Evolutionary conservation across 30 jellyfish, hydroid and myxozoan genomes (phyloP).

Genomic region (Pelagia noctiluca): DNA sequence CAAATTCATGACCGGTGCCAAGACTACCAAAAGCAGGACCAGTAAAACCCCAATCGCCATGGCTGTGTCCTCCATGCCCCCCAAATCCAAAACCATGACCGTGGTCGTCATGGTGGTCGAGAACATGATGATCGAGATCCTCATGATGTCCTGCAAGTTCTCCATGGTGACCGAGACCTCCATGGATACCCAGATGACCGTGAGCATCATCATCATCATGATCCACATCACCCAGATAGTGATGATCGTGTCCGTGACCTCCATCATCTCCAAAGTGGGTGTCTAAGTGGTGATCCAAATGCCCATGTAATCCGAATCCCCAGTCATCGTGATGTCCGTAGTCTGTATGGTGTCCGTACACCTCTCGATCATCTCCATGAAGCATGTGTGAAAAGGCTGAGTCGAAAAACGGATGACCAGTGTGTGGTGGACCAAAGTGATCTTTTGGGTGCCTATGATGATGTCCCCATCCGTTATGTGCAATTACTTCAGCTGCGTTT

Average conservation of each 20-base stretch:
- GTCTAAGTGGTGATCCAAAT: slow-evolving; percentile 69
- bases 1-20: slow-evolving; percentile 21
- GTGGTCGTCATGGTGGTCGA: slow-evolving; percentile 1
- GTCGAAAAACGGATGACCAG: slow-evolving; percentile 60
- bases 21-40: background rate
- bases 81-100: background rate
- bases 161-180: slow-evolving; percentile 23
- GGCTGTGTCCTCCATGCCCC: slow-evolving; percentile 2
- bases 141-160: slow-evolving; percentile 53
- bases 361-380: slow-evolving; percentile 75
- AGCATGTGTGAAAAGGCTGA: slow-evolving; percentile 70
- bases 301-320: slow-evolving; percentile 96
- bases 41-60: background rate
- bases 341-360: slow-evolving; percentile 88
- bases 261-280: slow-evolving; percentile 74
- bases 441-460: slow-evolving; percentile 49
- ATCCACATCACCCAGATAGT: slow-evolving; percentile 38
- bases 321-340: slow-evolving; percentile 95
- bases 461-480: slow-evolving; percentile 78
- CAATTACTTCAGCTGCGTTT: slow-evolving; percentile 76
- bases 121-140: background rate
- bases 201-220: slow-evolving; percentile 55
- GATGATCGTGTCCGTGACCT: slow-evolving; percentile 73
- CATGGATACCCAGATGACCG: slow-evolving; percentile 37
- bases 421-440: slow-evolving; percentile 27